Base-by-base conservation (phyloP, 1,140 invertebrate genomes). In the Caerostris darwini region DNA sequence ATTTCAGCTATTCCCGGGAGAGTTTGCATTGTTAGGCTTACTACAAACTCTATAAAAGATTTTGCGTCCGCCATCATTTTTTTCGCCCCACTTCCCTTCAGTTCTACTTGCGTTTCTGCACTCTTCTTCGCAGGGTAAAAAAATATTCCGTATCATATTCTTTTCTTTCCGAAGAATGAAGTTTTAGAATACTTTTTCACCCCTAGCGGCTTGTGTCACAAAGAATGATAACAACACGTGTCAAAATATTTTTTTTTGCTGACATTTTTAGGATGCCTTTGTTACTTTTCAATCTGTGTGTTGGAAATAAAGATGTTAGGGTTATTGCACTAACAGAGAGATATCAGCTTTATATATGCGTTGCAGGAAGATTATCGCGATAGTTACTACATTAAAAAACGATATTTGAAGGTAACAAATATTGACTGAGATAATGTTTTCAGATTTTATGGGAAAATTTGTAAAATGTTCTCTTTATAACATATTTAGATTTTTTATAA, bases 161-260 rank as follows among this genome's bases (percentile, higher is more conserved):
- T 14, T 77, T 77, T 50, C 34, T 77, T 77, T 50, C 7, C 8
- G 4, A 50, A 71, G 53, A 77, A 77, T 77, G 50, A 77, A 77
- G 34, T 77, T 77, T 53, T 53, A 8, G 50, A 77, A 34, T 12
- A 50, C 5, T 34, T 53, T 50, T 50, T 50, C 12, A 77, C 10
- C 71, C 34, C 71, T 53, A 77, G 50, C 50, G 34, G 71, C 71
- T 12, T 34, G 10, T 77, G 71, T 77, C 71, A 12, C 10, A 12
- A 77, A 34, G 34, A 12, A 3, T 77, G 69, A 77, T 77, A 77
- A 77, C 34, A 77, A 77, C 7, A 77, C 34, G 8, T 77, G 71
- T 77, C 71, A 77, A 12, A 77, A 50, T 77, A 50, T 53, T 53
- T 77, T 8, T 71, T 77, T 71, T n/a, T n/a, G n/a, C n/a, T 71